Evolutionary conservation across 2,888 invertebrate species (phyloP).

Genomic region (Aproaerema taeniolella): DNA sequence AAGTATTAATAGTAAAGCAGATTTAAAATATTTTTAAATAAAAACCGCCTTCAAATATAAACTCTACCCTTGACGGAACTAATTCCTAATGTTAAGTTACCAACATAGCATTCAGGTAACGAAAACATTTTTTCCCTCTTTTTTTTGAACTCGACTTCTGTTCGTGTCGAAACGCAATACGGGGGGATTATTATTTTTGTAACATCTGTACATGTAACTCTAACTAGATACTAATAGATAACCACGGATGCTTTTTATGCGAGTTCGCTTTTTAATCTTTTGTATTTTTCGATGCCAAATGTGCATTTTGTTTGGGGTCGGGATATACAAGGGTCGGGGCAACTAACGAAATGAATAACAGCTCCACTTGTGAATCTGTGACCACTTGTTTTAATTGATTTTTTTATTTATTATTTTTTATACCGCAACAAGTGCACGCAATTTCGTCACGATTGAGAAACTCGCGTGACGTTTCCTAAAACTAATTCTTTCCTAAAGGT

Average conservation of each 20-base stretch:
- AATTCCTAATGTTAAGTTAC: slow-evolving; percentile 35
- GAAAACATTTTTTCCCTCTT: slow-evolving; percentile 29
- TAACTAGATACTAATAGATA: slow-evolving; percentile 77
- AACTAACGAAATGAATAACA: slow-evolving; percentile 54
- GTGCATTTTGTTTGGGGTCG: slow-evolving; percentile 70
- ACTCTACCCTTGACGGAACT: slow-evolving; percentile 51
- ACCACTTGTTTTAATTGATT: slow-evolving; percentile 67
- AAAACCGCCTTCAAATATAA: too few relatives aligned
- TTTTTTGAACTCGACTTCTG: slow-evolving; percentile 12
- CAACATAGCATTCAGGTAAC: slow-evolving; percentile 36
- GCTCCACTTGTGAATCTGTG: slow-evolving; percentile 49
- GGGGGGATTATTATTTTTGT: slow-evolving; percentile 64
- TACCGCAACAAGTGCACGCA: slow-evolving; percentile 46
- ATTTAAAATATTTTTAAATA: too few relatives aligned
- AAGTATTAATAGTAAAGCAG: too few relatives aligned
- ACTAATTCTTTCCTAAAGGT: slow-evolving; percentile 11
- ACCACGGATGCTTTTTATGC: slow-evolving; percentile 74
- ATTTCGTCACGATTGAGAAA: slow-evolving; percentile 21
- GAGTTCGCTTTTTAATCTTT: slow-evolving; percentile 63
- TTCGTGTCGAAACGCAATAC: slow-evolving; percentile 27
- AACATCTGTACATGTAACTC: slow-evolving; percentile 70
- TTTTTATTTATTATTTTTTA: slow-evolving; percentile 59
- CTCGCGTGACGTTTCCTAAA: slow-evolving; percentile 15
- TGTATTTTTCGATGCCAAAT: slow-evolving; percentile 66
- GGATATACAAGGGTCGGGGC: slow-evolving; percentile 52